phyloP scores from a whole-genome alignment of 2,888 invertebrate genomes.

The Calameuta pallipes region DNA sequence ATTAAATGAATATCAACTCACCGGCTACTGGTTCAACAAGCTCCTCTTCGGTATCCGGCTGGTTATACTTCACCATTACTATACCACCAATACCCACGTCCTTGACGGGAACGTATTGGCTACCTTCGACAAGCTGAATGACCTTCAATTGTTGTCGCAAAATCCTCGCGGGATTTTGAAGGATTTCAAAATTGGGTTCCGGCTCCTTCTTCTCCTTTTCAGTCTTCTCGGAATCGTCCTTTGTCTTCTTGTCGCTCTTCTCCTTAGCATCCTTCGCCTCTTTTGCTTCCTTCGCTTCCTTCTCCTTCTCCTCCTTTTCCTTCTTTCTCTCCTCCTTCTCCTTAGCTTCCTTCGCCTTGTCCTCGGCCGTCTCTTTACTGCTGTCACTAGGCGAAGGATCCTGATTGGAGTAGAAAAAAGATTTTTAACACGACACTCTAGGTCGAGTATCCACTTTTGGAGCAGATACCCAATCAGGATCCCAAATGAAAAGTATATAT shows the following conservation, averaged over 20 bases:
- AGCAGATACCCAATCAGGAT: neutral
- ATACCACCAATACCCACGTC: constrained; percentile 96
- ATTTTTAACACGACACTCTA: neutral
- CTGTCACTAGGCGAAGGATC: constrained; percentile 46
- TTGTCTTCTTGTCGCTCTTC: constrained; percentile 62
- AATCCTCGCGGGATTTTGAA: constrained; percentile 94
- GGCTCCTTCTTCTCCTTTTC: constrained; percentile 82
- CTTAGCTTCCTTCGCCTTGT: constrained; percentile 64
- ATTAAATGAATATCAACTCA: constrained; percentile 45
- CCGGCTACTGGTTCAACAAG: constrained; percentile 92
- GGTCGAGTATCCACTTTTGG: neutral
- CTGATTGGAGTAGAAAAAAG: constrained; percentile 37
- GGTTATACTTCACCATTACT: constrained; percentile 90
- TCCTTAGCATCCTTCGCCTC: constrained; percentile 67
- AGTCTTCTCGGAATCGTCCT: constrained; percentile 65
- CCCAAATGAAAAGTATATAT: neutral
- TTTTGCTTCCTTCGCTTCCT: constrained; percentile 59
- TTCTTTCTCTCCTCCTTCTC: constrained; percentile 68
- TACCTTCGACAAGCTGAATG: constrained; percentile 83
- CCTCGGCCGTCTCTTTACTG: constrained; percentile 57
- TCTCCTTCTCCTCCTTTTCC: constrained; percentile 63
- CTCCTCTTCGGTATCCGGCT: constrained; percentile 82
- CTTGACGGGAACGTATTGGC: constrained; percentile 87
- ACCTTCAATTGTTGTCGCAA: constrained; percentile 91
- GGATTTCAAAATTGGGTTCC: constrained; percentile 90